Percentiles rank a stretch among this genome's conserved stretches.
These are phyloP conservation scores for Scalopus aquaticus DNA, from an alignment of 2,113 vertebrate species.

Conservation along the genomic window DNA sequence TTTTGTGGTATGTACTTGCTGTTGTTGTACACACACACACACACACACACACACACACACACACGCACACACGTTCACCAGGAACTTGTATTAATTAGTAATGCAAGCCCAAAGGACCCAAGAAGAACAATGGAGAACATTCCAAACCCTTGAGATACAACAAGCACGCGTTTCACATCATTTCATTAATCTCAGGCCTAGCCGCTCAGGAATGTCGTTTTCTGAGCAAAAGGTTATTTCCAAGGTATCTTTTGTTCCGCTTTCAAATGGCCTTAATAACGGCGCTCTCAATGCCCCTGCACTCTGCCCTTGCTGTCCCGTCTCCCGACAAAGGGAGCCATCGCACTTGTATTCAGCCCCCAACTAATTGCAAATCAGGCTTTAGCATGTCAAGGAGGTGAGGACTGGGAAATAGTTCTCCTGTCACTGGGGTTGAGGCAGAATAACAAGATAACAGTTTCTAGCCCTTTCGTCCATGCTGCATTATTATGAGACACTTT, in stretches of 20 bases:
- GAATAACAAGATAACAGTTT: constrained; percentile 45
- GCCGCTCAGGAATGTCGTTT: not conserved
- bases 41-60: not conserved
- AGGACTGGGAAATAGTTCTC: constrained; percentile 42
- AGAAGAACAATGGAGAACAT: not conserved
- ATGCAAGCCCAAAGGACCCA: not conserved
- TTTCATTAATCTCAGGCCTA: constrained; percentile 38
- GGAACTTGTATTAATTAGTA: constrained; percentile 32
- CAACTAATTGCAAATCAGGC: constrained; percentile 52
- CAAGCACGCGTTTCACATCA: not conserved
- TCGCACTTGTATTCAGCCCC: not conserved
- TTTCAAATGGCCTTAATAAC: not conserved
- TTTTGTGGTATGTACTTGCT: not conserved
- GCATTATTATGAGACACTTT: not conserved
- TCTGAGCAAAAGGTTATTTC: not conserved
- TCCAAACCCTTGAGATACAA: not conserved
- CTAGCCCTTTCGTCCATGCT: not conserved
- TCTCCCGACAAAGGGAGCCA: fast-evolving
- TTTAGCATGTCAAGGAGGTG: constrained; percentile 34
- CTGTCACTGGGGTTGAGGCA: constrained; percentile 13
- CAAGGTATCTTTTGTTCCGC: constrained; percentile 46
- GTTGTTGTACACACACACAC: not conserved
- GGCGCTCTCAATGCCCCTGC: not conserved
- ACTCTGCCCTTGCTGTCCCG: not conserved
- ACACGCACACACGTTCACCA: not conserved